Evolutionary conservation across 1,140 invertebrate genomes (phyloP), one percentile per base, ranked within the genome.

Genomic region (Drosophila tani): DNA sequence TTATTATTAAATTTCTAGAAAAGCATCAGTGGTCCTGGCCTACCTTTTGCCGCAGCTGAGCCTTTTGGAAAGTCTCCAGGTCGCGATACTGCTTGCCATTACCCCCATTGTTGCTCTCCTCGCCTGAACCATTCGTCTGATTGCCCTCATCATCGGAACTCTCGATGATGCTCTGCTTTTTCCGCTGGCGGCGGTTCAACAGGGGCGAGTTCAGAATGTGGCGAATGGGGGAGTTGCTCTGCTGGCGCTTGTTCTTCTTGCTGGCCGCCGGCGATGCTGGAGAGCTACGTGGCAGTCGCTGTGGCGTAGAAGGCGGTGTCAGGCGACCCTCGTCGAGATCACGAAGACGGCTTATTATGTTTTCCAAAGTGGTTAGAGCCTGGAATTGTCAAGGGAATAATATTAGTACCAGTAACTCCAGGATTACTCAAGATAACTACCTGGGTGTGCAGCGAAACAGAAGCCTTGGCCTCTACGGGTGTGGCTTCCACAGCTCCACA

Each of bases 51-150:
- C 97, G 95, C 38, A 99, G 94, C 88, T 98, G 98, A 43, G 97
- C 97, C 93, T 99, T 99, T 92, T 99, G 98, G 93, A 99, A 98
- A 53, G 96, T 98, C 94, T 99, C 98, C 62, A 99, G 94, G 93
- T 99, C 97, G 68, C 96, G 95, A 91, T 97, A 98, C 93, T 96
- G 96, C 66, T 95, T 95, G 80, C 94, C 95, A 77, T 95, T 84
- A 8, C 75, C 68, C 17, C 50, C 51, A 32, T 70, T 60, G n/a
- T 78, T 70, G 49, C 71, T 82, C 57, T 79, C 93, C 88, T 74
- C 93, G 79, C 55, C 91, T 0, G 91, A 92, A 3, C 91, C 93
- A 88, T 92, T 96, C 91, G 92, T 97, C 95, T 45, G 95, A 60
- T 95, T 93, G 15, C 95, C 95, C 88, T 98, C 97, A 82, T 98